Conservation (phyloP, 2,888 invertebrate genomes). For the Philereme vetulata region DNA sequence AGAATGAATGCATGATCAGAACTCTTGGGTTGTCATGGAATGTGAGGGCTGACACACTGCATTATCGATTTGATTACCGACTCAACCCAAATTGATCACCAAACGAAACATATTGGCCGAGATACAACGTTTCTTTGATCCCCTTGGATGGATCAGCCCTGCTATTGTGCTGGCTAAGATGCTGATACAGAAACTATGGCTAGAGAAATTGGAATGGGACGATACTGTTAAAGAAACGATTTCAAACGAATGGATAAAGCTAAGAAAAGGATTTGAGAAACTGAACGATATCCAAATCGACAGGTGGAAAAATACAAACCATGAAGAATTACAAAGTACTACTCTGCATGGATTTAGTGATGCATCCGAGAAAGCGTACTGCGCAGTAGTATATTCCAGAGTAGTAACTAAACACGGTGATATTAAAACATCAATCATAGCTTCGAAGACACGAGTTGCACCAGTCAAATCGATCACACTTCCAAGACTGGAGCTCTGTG, state of each 20-base stretch:
- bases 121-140: conserved; percentile 34
- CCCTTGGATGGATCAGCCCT: conserved; percentile 26
- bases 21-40: conserved; percentile 40
- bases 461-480: conserved; percentile 40
- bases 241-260: conserved; percentile 29
- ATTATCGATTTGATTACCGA: conserved; percentile 32
- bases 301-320: too few species aligned
- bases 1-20: conserved; percentile 33
- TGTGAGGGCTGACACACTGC: conserved; percentile 30
- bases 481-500: conserved; percentile 40
- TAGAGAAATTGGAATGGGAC: conserved; percentile 39
- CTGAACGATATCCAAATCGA: too few species aligned
- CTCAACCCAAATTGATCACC: conserved; percentile 19
- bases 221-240: conserved; percentile 22
- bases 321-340: too few species aligned
- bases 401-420: conserved; percentile 21
- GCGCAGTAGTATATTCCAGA: conserved; percentile 37
- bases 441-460: conserved; percentile 42
- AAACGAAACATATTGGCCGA: conserved; percentile 37
- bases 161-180: too few species aligned
- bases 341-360: conserved; percentile 35
- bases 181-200: conserved; percentile 38
- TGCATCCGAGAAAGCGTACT: conserved; percentile 37
- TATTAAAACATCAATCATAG: conserved; percentile 29
- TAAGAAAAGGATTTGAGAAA: conserved; percentile 12